Evolutionary conservation across 2,797 vertebrate genomes (phyloP), one percentile per base, ranked within the genome.

Genomic region (Cynopterus sphinx): DNA sequence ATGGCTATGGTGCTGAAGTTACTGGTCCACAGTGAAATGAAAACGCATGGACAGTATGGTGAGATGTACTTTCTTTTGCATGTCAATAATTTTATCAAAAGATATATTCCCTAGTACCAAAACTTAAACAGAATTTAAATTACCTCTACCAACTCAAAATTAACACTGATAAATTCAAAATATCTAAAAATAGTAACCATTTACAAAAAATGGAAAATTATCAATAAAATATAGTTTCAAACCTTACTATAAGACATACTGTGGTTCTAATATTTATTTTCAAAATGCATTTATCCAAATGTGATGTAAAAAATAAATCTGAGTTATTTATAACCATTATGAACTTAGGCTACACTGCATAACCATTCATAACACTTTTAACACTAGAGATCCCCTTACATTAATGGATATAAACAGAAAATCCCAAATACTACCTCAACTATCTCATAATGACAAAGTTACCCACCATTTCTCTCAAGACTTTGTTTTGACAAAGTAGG

Each of bases 11-110:
- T n/a, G 39, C 59, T 28, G 78, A 93, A 79, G 63, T 55, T 43
- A 77, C 78, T n/a, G n/a, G 55, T 28, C n/a, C 86, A 81, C 16
- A 22, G 33, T 39, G 59, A 79, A 75, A 86, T 57, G 65, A 82
- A 89, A 55, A 75, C 4, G 53, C 88, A 63, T 4, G 13, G 22
- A 79, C 87, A 57, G 39, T 78, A 31, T 1, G 21, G 26, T 13
- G 33, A 73, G 61, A 5, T 65, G 1, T 57, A 79, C 67, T 87
- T 87, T 78, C 31, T 93, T 74, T 87, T 59, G 41, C 98, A 97
- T 99, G 99, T 99, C 99, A 99, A 97, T 98, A 98, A 49, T 98
- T 99, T 99, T 99, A 99, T 99, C 99, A 99, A 99, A 99, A 99
- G 98, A 99, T 99, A 96, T 21, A 2, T 15, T 51, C 90, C 94